phyloP scores from a whole-genome alignment of 2,113 vertebrate species.

The Neolamprologus longior region DNA sequence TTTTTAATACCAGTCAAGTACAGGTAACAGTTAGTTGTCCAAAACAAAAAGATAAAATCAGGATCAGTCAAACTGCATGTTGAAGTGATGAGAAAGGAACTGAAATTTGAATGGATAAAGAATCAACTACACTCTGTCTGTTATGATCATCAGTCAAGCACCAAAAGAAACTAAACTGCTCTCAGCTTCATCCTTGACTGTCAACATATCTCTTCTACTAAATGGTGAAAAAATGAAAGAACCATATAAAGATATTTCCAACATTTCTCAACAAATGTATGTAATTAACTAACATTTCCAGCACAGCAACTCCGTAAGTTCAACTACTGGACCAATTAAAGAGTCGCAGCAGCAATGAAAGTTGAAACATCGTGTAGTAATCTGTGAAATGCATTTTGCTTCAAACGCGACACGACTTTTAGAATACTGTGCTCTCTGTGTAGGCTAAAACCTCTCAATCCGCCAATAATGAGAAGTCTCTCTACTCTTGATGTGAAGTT shows the following conservation, averaged over 20 bases:
- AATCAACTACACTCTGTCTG: neutral
- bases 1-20: neutral
- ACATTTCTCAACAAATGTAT: neutral
- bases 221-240: neutral
- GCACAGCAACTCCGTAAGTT: neutral
- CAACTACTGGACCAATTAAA: slow-evolving; percentile 6
- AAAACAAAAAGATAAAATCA: neutral
- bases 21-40: neutral
- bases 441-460: slow-evolving; percentile 56
- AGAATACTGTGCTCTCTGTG: slow-evolving; percentile 5
- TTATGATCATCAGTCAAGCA: neutral
- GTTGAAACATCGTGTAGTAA: neutral
- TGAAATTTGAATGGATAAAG: neutral
- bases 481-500: slow-evolving; percentile 40
- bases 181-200: neutral
- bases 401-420: slow-evolving; percentile 8
- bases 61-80: neutral
- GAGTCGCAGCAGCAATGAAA: neutral
- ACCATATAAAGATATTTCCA: neutral
- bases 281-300: neutral
- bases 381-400: slow-evolving; percentile 30
- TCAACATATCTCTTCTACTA: neutral
- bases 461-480: slow-evolving; percentile 54
- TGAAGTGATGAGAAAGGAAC: neutral
- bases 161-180: neutral